phyloP scores from a whole-genome alignment of 2,797 vertebrate species.

The Synanceia verrucosa region DNA sequence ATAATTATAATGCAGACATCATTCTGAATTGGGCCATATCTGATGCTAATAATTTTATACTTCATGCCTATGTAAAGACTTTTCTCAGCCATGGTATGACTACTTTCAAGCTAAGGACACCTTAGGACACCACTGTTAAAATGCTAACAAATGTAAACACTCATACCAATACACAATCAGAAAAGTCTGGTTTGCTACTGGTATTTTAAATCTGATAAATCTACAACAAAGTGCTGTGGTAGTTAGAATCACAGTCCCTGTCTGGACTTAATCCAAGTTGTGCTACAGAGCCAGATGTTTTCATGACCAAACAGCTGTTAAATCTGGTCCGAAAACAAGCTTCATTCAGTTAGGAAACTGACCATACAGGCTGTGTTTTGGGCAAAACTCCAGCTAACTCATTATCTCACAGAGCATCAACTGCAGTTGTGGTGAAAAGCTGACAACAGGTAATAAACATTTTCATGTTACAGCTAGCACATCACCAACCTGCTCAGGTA shows the following conservation, averaged over 20 bases:
- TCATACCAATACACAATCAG: neutral
- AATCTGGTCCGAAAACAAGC: conserved; percentile 29
- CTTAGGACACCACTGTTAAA: neutral
- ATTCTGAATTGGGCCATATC: neutral
- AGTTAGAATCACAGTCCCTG: conserved; percentile 26
- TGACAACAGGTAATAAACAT: conserved; percentile 11
- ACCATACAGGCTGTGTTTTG: neutral
- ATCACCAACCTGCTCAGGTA: conserved; percentile 66
- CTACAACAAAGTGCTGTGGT: neutral
- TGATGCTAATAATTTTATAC: neutral
- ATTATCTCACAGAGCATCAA: neutral
- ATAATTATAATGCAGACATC: neutral
- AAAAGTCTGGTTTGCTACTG: neutral
- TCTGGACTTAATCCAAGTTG: conserved; percentile 49
- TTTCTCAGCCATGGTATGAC: too few species aligned
- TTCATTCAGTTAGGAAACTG: conserved; percentile 13
- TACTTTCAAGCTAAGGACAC: too few species aligned
- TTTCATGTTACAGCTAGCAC: conserved; percentile 19
- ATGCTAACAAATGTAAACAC: neutral
- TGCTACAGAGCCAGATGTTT: conserved; percentile 62
- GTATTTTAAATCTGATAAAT: neutral
- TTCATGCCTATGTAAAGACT: too few species aligned
- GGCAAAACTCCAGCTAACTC: neutral
- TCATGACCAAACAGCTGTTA: conserved; percentile 42
- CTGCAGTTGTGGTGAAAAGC: neutral